These are phyloP conservation scores for Drusus annulatus DNA, from an alignment of 1,140 invertebrate genomes.

Conservation along the genomic window DNA sequence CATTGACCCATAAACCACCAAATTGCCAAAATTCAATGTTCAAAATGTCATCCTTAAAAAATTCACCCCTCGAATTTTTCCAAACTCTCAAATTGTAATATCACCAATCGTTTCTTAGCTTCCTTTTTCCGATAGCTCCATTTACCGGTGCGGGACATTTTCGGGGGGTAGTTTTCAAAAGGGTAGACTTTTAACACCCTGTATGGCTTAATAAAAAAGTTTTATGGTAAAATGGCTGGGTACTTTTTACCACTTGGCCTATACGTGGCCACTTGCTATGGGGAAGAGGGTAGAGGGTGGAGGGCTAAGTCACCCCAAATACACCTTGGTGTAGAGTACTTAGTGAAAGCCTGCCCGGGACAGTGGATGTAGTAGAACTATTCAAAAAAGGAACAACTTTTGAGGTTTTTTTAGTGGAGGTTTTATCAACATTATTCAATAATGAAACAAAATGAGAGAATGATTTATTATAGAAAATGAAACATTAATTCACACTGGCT, in stretches of 20 bases:
- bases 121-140: conserved; percentile 26
- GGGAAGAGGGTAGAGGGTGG: not conserved
- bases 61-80: conserved; percentile 31
- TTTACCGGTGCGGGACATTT: not conserved
- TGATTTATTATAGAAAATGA: too few species aligned
- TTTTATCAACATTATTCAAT: too few species aligned
- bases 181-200: not conserved
- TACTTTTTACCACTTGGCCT: not conserved
- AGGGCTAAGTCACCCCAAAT: conserved; percentile 30
- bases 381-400: not conserved
- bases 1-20: conserved; percentile 27
- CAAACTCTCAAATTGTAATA: conserved; percentile 34
- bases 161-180: not conserved
- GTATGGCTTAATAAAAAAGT: too few species aligned
- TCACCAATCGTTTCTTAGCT: conserved; percentile 14
- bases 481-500: too few species aligned
- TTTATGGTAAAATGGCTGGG: not conserved
- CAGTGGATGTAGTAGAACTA: not conserved
- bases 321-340: conserved; percentile 29
- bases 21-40: conserved; percentile 15
- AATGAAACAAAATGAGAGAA: too few species aligned
- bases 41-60: conserved; percentile 27
- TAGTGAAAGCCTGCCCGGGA: conserved; percentile 14
- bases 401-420: not conserved
- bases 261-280: not conserved